A percentile compares a stretch with the other conserved stretches of the same genome.
Conservation (phyloP, 2,797 vertebrate genomes). For the Lacerta agilis region DNA sequence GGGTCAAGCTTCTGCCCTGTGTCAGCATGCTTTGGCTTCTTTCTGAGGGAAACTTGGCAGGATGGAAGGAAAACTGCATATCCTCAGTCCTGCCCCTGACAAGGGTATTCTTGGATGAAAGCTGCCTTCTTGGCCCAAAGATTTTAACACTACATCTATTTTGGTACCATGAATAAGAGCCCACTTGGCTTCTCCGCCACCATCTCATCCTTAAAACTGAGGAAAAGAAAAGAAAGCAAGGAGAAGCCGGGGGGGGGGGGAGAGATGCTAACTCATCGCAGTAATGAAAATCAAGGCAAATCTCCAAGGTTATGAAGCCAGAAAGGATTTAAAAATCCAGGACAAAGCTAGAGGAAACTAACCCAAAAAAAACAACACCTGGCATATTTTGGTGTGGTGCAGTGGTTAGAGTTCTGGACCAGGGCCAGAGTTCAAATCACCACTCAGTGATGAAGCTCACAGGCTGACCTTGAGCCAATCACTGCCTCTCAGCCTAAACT, state of each 20-base stretch:
- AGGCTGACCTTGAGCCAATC: no score
- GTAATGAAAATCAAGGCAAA: neutral
- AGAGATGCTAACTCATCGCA: neutral
- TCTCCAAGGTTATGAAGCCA: neutral
- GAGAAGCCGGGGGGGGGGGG: no score
- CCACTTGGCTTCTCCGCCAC: neutral
- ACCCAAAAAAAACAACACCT: no score
- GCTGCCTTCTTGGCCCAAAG: conserved; percentile 41
- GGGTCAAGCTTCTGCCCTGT: conserved; percentile 61
- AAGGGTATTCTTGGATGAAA: neutral
- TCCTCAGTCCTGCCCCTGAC: neutral
- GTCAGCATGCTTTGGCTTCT: conserved; percentile 60
- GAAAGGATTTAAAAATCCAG: neutral
- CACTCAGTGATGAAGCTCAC: no score
- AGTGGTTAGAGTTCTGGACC: no score
- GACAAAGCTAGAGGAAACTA: neutral
- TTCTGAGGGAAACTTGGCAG: conserved; percentile 60
- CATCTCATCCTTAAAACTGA: neutral
- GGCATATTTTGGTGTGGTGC: no score
- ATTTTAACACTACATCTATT: neutral
- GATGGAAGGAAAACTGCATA: conserved; percentile 32
- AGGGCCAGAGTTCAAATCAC: no score
- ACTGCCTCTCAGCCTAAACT: no score
- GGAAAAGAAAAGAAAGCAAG: neutral
- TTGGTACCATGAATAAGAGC: conserved; percentile 14